Base-by-base conservation (phyloP, 1,140 invertebrate genomes). In the Odontomachus brunneus region DNA sequence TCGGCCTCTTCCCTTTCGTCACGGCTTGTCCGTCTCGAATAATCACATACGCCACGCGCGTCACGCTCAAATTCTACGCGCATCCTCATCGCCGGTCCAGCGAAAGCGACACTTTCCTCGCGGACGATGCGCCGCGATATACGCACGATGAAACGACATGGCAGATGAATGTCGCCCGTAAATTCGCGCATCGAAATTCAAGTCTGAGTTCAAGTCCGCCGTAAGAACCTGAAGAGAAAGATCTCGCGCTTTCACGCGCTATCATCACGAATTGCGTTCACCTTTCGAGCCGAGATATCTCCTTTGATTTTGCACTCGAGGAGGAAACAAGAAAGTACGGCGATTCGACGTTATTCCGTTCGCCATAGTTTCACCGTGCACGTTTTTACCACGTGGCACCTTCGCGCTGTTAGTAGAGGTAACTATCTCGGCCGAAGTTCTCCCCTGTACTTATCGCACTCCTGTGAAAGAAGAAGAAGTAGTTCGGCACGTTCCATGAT, bases 391-490 rank as follows among this genome's bases (percentile, higher is more conserved):
- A 9, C 7, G 19, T 24, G 2, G 19, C 12, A 5, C 14, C 57
- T 29, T 24, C 33, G 29, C 29, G 29, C 29, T 5, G 29, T 5
- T 33, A 11, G 9, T 7, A 9, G 22, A 71, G 26, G 22, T 33
- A 19, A 69, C 33, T 19, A n/a, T n/a, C 26, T 19, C 51, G 33
- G 29, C 44, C 48, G 29, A 53, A 76, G 44, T 29, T 14, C 33
- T 74, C 57, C 33, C 73, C 63, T 29, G 38, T 60, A 76, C 59
- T 84, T 78, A 82, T 76, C 75, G 12, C 15, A 60, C 67, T 83
- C 29, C 51, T 49, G 75, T 89, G 84, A 69, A 86, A 83, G 78
- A 87, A 80, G 75, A 90, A 82, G 78, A 88, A 84, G 78, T 85
- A 82, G 9, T 60, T 33, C 59, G 38, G 24, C 60, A 76, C 75